Conservation (phyloP, 1,140 invertebrate species). For the Cheumatopsyche charites region DNA sequence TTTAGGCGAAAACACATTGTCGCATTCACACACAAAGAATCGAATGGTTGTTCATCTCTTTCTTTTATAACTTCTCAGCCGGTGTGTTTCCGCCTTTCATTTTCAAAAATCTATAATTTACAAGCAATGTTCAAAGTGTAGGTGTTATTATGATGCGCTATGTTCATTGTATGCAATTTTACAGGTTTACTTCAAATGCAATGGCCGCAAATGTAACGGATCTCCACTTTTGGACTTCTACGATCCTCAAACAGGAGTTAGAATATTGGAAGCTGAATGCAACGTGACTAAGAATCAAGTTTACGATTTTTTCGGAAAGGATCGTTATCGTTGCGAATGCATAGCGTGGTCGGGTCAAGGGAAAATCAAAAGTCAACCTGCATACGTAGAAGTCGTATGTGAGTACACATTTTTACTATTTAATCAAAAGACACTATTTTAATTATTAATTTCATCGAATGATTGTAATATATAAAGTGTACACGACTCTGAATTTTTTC, state of each 20-base stretch:
- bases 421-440: too few relatives aligned
- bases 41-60: too few relatives aligned
- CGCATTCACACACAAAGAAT: too few relatives aligned
- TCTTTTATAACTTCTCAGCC: too few relatives aligned
- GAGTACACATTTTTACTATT: conserved; percentile 62
- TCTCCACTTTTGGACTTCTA: conserved; percentile 66
- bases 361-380: conserved; percentile 80
- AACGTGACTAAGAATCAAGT: conserved; percentile 86
- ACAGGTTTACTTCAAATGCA: conserved; percentile 79
- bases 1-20: too few relatives aligned
- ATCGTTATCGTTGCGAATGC: conserved; percentile 88
- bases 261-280: conserved; percentile 83
- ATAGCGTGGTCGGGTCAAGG: conserved; percentile 79
- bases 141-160: too few relatives aligned
- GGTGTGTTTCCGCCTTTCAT: too few relatives aligned
- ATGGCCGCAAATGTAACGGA: conserved; percentile 69
- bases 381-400: conserved; percentile 87
- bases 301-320: conserved; percentile 86
- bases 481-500: too few relatives aligned
- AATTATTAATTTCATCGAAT: too few relatives aligned
- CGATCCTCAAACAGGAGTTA: conserved; percentile 83
- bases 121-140: too few relatives aligned
- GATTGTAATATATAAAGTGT: too few relatives aligned
- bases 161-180: background rate
- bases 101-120: too few relatives aligned